Evolutionary conservation across 2,888 invertebrate species (phyloP), one percentile per base, ranked within the genome.

Genomic region (Leptinotarsa rubiginosa): DNA sequence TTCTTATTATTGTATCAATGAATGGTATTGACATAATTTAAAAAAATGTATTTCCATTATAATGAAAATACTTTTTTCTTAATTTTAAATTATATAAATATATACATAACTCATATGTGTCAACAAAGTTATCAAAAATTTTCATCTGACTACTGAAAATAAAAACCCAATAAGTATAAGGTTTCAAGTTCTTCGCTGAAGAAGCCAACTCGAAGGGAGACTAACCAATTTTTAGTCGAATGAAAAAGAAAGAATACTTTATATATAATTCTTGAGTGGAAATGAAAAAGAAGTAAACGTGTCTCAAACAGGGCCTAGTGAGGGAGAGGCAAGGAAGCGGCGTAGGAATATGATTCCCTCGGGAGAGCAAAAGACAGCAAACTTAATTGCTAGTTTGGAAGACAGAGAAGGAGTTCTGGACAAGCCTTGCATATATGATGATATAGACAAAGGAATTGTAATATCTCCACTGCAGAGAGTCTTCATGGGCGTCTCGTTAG

Each of bases 401-500:
- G 78, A 79, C 79, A 79, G 81, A 76, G 77, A 75, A 65, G 76
- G 78, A 68, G 77, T 79, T 81, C 84, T 85, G 84, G 85, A 87
- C 87, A 87, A 86, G 86, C 85, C 87, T 86, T 87, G 87, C 87
- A 87, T 87, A 87, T 87, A 87, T 87, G 87, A 87, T 87, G 87
- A 87, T 87, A 86, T 85, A 87, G 87, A 87, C 87, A 88, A 87
- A 87, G 86, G 87, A 87, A 87, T 86, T 86, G 86, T 86, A 86
- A 86, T 86, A 86, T 86, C 85, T 85, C 69, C 47, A 22, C 78
- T 81, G 82, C 81, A 83, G 83, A 83, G 82, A 83, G 82, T 81
- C 81, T 79, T 76, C 81, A 79, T 79, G 73, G 74, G 75, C 71
- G 69, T 56, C 47, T 15, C 56, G 31, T 31, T 49, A 12, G 25